phyloP scores from a whole-genome alignment of 2,888 invertebrate genomes.

The Glyphotaelius pellucidus region DNA sequence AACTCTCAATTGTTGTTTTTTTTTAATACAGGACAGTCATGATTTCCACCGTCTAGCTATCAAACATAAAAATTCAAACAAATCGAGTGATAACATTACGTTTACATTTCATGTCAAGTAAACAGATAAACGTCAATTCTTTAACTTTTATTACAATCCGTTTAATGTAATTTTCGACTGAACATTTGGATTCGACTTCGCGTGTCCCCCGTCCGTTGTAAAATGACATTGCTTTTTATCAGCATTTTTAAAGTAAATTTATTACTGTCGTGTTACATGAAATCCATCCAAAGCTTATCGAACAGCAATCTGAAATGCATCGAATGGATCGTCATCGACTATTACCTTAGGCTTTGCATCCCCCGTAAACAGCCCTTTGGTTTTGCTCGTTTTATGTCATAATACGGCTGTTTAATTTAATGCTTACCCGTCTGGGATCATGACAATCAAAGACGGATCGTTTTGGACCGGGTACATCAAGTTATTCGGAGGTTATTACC shows the following conservation, averaged over 20 bases:
- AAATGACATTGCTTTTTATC: constrained; percentile 48
- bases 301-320: constrained; percentile 20
- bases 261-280: constrained; percentile 27
- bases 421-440: background rate
- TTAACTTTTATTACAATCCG: constrained; percentile 26
- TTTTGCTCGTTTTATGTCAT: constrained; percentile 8
- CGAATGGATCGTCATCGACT: constrained; percentile 5
- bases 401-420: constrained; percentile 8
- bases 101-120: background rate
- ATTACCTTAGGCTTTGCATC: background rate
- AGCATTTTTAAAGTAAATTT: constrained; percentile 41
- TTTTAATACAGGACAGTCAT: background rate
- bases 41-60: background rate
- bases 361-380: background rate
- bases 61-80: background rate
- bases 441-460: background rate
- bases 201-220: constrained; percentile 36
- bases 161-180: constrained; percentile 3
- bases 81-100: background rate
- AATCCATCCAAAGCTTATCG: constrained; percentile 12
- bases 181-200: constrained; percentile 35
- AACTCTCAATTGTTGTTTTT: background rate
- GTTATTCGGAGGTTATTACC: background rate
- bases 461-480: background rate
- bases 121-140: background rate